These are phyloP conservation scores for Aspidiotus rigidus DNA, from an alignment of 2,888 invertebrate species.

Conservation along the genomic window DNA sequence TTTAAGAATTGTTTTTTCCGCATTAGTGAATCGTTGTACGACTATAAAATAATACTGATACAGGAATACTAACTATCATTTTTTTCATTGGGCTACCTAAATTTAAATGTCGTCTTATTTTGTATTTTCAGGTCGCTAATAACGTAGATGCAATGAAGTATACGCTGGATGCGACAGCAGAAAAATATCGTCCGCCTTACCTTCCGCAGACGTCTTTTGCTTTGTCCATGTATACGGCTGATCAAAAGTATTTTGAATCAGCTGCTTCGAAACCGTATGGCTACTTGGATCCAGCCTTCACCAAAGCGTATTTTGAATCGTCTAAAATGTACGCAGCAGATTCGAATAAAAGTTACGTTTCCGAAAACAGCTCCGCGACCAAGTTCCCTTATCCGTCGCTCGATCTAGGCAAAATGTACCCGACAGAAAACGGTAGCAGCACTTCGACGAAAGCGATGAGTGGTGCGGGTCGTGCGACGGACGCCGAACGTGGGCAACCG, in stretches of 20 bases:
- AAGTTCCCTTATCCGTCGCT: slow-evolving; percentile 27
- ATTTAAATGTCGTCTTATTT: too few species aligned
- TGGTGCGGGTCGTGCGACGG: slow-evolving; percentile 4
- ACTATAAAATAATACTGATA: too few species aligned
- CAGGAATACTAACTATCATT: too few species aligned
- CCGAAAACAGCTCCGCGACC: slow-evolving; percentile 17
- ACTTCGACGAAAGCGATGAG: neutral
- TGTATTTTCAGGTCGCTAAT: slow-evolving; percentile 56
- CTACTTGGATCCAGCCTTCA: slow-evolving; percentile 58
- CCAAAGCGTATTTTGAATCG: slow-evolving; percentile 61
- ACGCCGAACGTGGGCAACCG: slow-evolving; percentile 20
- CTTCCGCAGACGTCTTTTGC: slow-evolving; percentile 54
- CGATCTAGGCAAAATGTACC: slow-evolving; percentile 26
- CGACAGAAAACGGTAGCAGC: neutral
- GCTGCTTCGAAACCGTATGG: slow-evolving; percentile 49
- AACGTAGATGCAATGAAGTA: slow-evolving; percentile 72
- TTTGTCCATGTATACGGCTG: slow-evolving; percentile 59
- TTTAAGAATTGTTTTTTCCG: too few species aligned
- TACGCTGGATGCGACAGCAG: slow-evolving; percentile 56
- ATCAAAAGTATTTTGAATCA: slow-evolving; percentile 56
- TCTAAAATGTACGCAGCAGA: slow-evolving; percentile 52
- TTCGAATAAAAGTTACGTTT: slow-evolving; percentile 27
- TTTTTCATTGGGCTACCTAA: too few species aligned
- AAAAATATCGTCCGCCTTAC: slow-evolving; percentile 64
- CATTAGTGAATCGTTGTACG: too few species aligned